Base-by-base conservation (phyloP, 1,140 invertebrate genomes). In the Calliphora vicina region DNA sequence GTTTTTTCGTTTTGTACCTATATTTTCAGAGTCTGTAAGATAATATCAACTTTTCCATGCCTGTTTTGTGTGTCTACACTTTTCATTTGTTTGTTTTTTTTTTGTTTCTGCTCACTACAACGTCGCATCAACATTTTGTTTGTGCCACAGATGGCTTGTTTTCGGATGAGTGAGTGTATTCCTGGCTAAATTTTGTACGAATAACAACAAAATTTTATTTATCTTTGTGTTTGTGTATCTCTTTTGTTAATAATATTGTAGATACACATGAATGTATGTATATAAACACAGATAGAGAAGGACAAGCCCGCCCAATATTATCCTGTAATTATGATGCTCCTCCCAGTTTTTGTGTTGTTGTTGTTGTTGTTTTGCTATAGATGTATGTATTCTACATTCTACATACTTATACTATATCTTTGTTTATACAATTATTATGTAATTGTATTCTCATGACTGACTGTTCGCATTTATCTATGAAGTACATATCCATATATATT, bases 241-340 rank as follows among this genome's bases (percentile, higher is more conserved):
- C 42, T 78, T 78, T 23, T 43, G 42, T 78, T 43, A 43, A 78
- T 43, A 78, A 43, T 35, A 2, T 35, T 35, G 35, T 35, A 35
- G 35, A 35, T 78, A 78, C 20, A 78, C 42, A 78, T 45, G 9
- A 35, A 35, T 6, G 10, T 5, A 35, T 35, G 29, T 35, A 35
- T 35, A 8, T 35, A 8, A 4, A 35, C 4, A 8, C 10, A 35
- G 35, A 0, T 35, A 35, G 35, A 35, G 35, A 35, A 78, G n/a
- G 74, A 78, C 42, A 45, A 42, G 35, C 35, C 35, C 74, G 27
- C 35, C n/a, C 35, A 23, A 78, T 43, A 8, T 23, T 43, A 78
- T 78, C 74, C 74, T 78, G 74, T 78, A 45, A 78, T 78, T 15
- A 78, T 78, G 35, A 45, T 45, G 35, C 74, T 78, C 74, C 74